Base-by-base conservation (phyloP, 2,113 vertebrate genomes). In the Nibea coibor region DNA sequence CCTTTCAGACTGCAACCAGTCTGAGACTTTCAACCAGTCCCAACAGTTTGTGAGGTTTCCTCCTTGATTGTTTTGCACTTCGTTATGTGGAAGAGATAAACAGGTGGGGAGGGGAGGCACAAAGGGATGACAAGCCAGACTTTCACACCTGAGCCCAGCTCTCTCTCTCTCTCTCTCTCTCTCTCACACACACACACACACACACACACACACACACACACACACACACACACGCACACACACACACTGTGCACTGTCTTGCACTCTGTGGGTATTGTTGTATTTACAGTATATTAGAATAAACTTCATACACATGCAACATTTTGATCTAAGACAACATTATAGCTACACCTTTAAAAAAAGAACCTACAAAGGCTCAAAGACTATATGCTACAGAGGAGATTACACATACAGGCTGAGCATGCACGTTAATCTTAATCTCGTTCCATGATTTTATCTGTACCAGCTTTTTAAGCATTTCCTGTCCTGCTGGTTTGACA, bases 321-420 rank as follows among this genome's bases (percentile, higher is more conserved):
- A 19, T 53, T 64, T 15, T n/a, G 10, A 43, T 31, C 58, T 43
- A 20, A 56, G 54, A 3, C 47, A 56, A 31, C 54, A 51, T 0
- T 16, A 48, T 8, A 14, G 15, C 19, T 48, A 0, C 69, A 48
- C 16, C 31, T 14, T 3, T 31, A 20, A 72, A 9, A 72, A 54
- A 42, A 48, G 2, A 26, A n/a, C n/a, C 17, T 4, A 15, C 42
- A 24, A 67, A 51, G 17, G 6, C 64, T 56, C 50, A 31, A 58
- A 62, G 74, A 66, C 75, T 39, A 78, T 77, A 48, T 75, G 75
- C 42, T 72, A 0, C 26, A 22, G 73, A 73, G 72, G 2, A 74
- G 74, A 77, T 87, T 87, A 85, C 58, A 58, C 35, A 0, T 17
- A 26, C 9, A 20, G 78, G 83, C 86, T 91, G 77, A 88, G 50